Percentiles rank a stretch among this genome's conserved stretches.
Evolutionary conservation across 1,140 invertebrate species (phyloP).

Genomic region (Dreissena polymorpha): DNA sequence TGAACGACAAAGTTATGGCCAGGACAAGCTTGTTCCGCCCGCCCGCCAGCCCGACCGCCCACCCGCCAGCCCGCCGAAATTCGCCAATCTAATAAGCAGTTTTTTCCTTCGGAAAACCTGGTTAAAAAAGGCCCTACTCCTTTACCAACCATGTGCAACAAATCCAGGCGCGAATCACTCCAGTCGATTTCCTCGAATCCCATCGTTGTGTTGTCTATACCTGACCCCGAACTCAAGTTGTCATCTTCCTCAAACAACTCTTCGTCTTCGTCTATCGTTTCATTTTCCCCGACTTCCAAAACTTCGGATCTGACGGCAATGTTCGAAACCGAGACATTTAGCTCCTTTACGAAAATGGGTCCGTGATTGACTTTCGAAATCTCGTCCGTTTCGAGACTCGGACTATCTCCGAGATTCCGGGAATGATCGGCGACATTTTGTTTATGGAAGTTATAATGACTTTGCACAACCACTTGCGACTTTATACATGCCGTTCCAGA

Average conservation of each 20-base stretch:
- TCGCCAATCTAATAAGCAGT: too few relatives aligned
- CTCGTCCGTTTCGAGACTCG: too few relatives aligned
- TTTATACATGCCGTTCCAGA: too few relatives aligned
- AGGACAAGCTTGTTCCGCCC: too few relatives aligned
- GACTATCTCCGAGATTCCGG: too few relatives aligned
- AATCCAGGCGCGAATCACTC: conserved; percentile 58
- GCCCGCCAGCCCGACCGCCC: too few relatives aligned
- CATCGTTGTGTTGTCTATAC: background rate
- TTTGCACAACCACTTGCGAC: too few relatives aligned
- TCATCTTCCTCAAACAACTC: conserved; percentile 13
- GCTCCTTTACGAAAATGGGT: background rate
- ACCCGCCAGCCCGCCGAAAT: too few relatives aligned
- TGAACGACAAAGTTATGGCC: too few relatives aligned
- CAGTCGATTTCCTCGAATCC: conserved; percentile 18
- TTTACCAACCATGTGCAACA: conserved; percentile 55
- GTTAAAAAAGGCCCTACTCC: too few relatives aligned
- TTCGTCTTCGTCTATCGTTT: background rate
- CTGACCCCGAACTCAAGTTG: background rate
- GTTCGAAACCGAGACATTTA: background rate
- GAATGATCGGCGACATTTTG: background rate
- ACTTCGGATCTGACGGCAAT: background rate
- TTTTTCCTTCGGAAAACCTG: too few relatives aligned
- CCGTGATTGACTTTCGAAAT: background rate
- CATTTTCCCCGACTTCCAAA: background rate
- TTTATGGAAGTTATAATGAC: background rate